Evolutionary conservation across 2,888 invertebrate species (phyloP).

Genomic region (Rutpela maculata): DNA sequence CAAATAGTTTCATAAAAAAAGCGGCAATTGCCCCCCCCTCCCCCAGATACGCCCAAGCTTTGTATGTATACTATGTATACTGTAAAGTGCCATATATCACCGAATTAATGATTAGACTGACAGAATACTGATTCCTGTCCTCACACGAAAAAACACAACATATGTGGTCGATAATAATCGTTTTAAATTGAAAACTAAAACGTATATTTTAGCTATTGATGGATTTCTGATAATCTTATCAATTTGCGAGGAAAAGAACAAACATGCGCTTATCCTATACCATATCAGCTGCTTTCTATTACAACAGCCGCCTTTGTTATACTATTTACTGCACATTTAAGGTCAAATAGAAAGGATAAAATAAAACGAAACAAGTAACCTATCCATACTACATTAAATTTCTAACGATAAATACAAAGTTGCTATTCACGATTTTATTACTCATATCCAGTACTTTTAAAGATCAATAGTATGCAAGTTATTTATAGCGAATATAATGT

Average conservation of each 20-base stretch:
- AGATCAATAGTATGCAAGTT: neutral
- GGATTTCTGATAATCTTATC: neutral
- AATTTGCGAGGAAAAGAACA: constrained; percentile 5
- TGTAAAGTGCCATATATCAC: no score
- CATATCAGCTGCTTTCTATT: constrained; percentile 11
- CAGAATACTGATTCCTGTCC: no score
- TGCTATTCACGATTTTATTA: neutral
- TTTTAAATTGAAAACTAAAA: neutral
- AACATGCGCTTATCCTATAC: neutral
- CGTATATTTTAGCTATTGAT: neutral
- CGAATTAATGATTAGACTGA: no score
- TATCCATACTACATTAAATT: constrained; percentile 5
- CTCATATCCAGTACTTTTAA: neutral
- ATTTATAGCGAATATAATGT: neutral
- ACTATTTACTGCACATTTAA: constrained; percentile 18
- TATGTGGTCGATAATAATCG: no score
- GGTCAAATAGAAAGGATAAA: constrained; percentile 31
- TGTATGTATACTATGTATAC: no score
- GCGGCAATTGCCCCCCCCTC: no score
- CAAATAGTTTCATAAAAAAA: no score
- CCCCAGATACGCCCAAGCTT: no score
- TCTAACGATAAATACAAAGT: constrained; percentile 21
- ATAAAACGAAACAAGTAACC: constrained; percentile 12
- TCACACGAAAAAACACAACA: no score
- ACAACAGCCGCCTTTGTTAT: constrained; percentile 15